Conservation (phyloP, 2,888 invertebrate species). For the Himalopsyche kuldschensis region DNA sequence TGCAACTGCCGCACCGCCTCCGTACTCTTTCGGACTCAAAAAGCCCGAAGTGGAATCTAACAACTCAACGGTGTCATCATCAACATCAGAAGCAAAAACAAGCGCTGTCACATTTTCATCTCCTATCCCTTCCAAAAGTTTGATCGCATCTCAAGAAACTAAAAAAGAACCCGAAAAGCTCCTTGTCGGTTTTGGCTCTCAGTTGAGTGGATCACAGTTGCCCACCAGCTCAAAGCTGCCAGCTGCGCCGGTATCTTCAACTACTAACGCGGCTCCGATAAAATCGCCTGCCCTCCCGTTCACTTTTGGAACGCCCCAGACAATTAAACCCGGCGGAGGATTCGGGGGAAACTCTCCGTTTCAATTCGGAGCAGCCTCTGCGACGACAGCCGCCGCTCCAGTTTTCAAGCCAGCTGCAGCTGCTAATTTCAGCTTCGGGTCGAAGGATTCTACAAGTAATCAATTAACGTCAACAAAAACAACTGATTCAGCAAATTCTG, state of each 20-base stretch:
- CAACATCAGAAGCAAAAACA: constrained; percentile 1
- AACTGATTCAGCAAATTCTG: background rate
- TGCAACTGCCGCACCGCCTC: background rate
- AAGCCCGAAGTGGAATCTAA: constrained; percentile 26
- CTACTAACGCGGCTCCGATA: background rate
- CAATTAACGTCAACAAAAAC: background rate
- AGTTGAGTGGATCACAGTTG: background rate
- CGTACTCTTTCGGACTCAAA: constrained; percentile 39
- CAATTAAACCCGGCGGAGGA: constrained; percentile 18
- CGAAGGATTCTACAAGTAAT: background rate
- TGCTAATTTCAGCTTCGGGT: constrained; percentile 6
- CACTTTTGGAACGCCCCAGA: constrained; percentile 40
- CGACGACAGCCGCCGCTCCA: constrained; percentile 16
- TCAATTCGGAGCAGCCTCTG: constrained; percentile 45
- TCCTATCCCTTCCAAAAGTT: background rate
- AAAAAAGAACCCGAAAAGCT: constrained; percentile 3
- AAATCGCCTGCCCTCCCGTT: constrained; percentile 23
- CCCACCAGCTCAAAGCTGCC: background rate
- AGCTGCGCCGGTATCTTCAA: background rate
- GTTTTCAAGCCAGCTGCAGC: background rate
- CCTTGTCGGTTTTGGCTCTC: background rate
- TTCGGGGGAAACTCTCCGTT: constrained; percentile 40
- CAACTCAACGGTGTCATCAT: background rate
- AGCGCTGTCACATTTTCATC: constrained; percentile 13
- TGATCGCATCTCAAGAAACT: background rate